Base-by-base conservation (phyloP, 2,797 vertebrate species). In the Glyptemys insculpta region DNA sequence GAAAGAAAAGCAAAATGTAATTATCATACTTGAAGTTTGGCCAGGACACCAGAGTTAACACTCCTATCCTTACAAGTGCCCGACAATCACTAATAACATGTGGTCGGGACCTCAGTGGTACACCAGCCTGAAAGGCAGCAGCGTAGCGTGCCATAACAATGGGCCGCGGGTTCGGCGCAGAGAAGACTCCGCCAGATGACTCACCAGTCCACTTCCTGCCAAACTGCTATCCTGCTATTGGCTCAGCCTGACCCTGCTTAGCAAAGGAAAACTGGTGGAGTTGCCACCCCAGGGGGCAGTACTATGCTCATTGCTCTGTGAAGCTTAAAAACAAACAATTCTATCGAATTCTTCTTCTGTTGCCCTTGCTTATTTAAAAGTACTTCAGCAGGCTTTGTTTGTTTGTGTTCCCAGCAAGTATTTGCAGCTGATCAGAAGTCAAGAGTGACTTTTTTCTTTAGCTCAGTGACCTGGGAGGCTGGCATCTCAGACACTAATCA, bases 1-100 rank as follows among this genome's bases (percentile, higher is more conserved):
- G 14, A 76, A 44, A 76, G 41, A 76, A 41, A 76, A 54, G 74
- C 31, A 52, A 91, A 62, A 76, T 79, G 3, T 78, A 87, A 83
- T 87, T n/a, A 86, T 1, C 3, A 84, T 90, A 94, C 89, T 31
- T 79, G 74, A 93, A 86, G 91, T n/a, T 79, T 87, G 44, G 88
- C 81, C 65, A 90, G 19, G 44, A 76, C 72, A 47, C 56, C 37
- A 53, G 34, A 87, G 49, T 59, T 90, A 93, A 91, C 87, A 19
- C 37, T 91, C 88, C 82, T 44, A 25, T 41, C 68, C 29, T 0
- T 1, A 85, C 62, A 79, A 9, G 37, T 88, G 29, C 29, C 88
- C 12, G 41, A 65, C 57, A 12, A 85, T 5, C 78, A 82, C 18
- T 86, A 87, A 74, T 2, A 87, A 94, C 78, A 68, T 0, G 0